Base-by-base conservation (phyloP, 53 echinoderm and acorn worm species). In the Paracentrotus lividus region DNA sequence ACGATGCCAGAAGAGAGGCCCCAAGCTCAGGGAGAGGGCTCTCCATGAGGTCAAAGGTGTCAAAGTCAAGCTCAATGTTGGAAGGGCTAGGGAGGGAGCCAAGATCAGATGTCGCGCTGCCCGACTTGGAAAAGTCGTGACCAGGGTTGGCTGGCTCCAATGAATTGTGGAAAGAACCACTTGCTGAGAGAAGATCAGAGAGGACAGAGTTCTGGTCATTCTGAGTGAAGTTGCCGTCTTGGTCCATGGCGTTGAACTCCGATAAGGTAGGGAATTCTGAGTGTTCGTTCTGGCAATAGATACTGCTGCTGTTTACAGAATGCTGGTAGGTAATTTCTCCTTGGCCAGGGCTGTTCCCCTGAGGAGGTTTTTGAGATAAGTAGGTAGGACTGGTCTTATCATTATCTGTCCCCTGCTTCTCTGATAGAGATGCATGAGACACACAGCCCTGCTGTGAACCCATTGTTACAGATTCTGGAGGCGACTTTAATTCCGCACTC, bases 41-140 rank as follows among this genome's bases (percentile, higher is more conserved):
- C 45, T 97, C 97, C 93, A 98, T 94, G 77, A 98, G 93, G 52
- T 98, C 98, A 90, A 94, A 96, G 9, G 98, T 90, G 85, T 98
- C 98, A 94, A 98, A 96, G 59, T 96, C 96, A 27, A 98, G 90
- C 66, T 96, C 98, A 4, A 97, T 94, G 72, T 95, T 95, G 65
- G 92, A 91, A 31, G 95, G 88, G 52, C 84, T 94, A 9, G 94
- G 94, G 24, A 90, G 85, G 24, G 94, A 94, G 10, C 94, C 90
- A 0, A 94, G 64, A 60, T 94, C 94, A 0, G 90, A 92, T 51
- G 81, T 52, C 0, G 54, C 44, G 27, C 76, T 77, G 81, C 42
- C 81, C 13, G 78, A 77, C 59, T 92, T 92, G 42, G 56, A 20
- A 59, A 56, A 92, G 57, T 61, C 92, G 9, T 78, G 92, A 18